Evolutionary conservation across 2,888 invertebrate species (phyloP), one percentile per base, ranked within the genome.

Genomic region (Tipula unca): DNA sequence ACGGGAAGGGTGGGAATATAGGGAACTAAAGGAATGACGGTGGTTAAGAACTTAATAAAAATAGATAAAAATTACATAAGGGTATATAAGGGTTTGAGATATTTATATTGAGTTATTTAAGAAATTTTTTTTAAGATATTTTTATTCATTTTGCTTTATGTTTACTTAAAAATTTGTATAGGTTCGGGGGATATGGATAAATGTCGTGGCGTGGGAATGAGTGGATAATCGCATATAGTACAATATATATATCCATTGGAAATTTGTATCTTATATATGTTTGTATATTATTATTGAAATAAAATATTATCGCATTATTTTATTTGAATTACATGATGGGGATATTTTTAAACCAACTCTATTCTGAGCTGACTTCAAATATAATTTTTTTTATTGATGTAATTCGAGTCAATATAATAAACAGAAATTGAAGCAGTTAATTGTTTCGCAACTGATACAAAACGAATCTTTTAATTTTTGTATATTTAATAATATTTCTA

Each of bases 1-100:
- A 25, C 25, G 69, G 69, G 69, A 25, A 8, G 48, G 10, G 69
- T 25, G 10, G 25, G 69, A 2, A 25, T 25, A 10, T 54, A 54
- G 25, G 69, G 69, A 25, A 69, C 25, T 69, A 25, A 69, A 25
- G 69, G 69, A 69, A 69, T 69, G 69, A 69, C 69, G 69, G 69
- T 69, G 69, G 69, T 69, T 69, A 69, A 69, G 69, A 69, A 69
- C 69, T 69, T 69, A 69, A 69, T 69, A 69, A 69, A 69, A 69
- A 69, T 69, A 69, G 69, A 69, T 69, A 69, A 69, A 69, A 69
- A 69, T 69, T 69, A 69, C 69, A 69, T 69, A 25, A 69, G 69
- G 69, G 69, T 69, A 69, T 69, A 69, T 69, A 69, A 25, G 69
- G 69, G 69, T 69, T 69, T 69, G 69, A 69, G 69, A 69, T 20